Evolutionary conservation across 2,113 vertebrate genomes (phyloP).

Genomic region (Leptobrachium ailaonicum): DNA sequence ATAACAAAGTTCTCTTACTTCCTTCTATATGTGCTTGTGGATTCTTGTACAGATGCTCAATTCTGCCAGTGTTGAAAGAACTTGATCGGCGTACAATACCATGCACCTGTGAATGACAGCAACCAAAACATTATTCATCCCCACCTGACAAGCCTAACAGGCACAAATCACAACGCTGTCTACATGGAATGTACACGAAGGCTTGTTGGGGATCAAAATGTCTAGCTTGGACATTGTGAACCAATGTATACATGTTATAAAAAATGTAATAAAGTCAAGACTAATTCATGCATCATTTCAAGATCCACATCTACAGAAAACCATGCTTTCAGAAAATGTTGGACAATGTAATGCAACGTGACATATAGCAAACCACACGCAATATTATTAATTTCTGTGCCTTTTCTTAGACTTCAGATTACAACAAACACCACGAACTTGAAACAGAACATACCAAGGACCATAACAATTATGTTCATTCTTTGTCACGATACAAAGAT

Average conservation of each 20-base stretch:
- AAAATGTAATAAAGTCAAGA: too few species aligned
- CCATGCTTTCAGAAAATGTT: too few species aligned
- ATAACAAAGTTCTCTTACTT: constrained; percentile 73
- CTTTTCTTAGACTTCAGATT: too few species aligned
- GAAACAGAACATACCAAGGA: too few species aligned
- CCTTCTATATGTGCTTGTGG: constrained; percentile 90
- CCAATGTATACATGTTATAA: neutral
- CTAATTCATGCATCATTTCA: too few species aligned
- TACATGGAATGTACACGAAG: constrained; percentile 14
- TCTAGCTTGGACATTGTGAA: constrained; percentile 13
- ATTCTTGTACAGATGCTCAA: constrained; percentile 96
- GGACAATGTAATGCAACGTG: too few species aligned
- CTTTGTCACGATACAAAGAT: too few species aligned
- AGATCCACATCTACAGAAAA: too few species aligned
- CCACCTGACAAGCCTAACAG: constrained; percentile 7
- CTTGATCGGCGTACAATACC: constrained; percentile 92
- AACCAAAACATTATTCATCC: constrained; percentile 23
- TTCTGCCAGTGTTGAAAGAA: constrained; percentile 96
- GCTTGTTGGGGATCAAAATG: neutral
- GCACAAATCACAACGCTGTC: neutral
- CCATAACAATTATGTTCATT: too few species aligned
- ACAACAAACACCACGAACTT: too few species aligned
- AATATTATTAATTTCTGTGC: too few species aligned
- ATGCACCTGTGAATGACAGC: constrained; percentile 78
- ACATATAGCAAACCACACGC: too few species aligned